Percentiles rank a stretch among this genome's conserved stretches.
Conservation (phyloP, 2,888 invertebrate genomes). For the Hymenopus coronatus region DNA sequence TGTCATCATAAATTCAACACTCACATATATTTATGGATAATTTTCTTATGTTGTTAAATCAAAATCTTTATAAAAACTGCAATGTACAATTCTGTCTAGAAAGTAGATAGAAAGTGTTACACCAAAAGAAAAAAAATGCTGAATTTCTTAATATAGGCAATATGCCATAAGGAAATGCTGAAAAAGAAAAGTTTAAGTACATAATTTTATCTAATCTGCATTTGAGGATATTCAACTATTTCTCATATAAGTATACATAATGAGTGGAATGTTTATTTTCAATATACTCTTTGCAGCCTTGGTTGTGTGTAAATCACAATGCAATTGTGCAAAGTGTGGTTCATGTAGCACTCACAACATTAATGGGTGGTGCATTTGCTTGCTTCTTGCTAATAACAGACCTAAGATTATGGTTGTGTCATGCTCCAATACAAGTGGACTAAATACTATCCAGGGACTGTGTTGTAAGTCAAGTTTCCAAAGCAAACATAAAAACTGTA, state of each 20-base stretch:
- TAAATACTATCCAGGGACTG: not conserved
- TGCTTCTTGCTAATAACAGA: not conserved
- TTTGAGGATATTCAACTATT: not conserved
- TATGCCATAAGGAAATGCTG: not conserved
- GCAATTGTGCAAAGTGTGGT: not conserved
- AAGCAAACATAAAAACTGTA: not conserved
- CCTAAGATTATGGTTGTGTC: not conserved
- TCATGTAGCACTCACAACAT: not conserved
- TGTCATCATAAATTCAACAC: too few species aligned
- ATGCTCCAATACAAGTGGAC: not conserved
- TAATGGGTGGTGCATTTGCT: not conserved
- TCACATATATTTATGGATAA: too few species aligned
- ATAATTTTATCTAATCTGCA: not conserved
- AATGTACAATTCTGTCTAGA: too few species aligned
- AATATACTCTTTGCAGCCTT: not conserved
- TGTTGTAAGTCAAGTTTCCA: not conserved
- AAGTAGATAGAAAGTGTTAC: too few species aligned
- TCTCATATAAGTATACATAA: not conserved
- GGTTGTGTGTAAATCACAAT: not conserved
- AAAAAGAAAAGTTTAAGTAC: not conserved
- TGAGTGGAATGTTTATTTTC: not conserved
- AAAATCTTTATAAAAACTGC: too few species aligned
- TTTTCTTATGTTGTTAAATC: too few species aligned
- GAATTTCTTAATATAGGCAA: not conserved
- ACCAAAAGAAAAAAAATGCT: not conserved